Conservation (phyloP, 2,888 invertebrate genomes). For the Euzetes globulus region DNA sequence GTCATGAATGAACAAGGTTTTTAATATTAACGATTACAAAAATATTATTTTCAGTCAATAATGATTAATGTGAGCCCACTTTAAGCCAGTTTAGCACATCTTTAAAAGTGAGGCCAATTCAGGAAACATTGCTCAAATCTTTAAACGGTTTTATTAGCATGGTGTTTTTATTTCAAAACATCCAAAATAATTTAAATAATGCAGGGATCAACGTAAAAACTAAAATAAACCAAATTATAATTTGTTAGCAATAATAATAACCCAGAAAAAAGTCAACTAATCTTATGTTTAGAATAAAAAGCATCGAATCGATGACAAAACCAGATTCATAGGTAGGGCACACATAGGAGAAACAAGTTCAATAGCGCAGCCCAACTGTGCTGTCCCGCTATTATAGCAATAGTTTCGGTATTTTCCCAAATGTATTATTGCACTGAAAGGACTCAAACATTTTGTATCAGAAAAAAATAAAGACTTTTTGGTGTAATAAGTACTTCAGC, state of each 20-base stretch:
- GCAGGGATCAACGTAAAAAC: not conserved
- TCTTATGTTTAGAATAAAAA: not conserved
- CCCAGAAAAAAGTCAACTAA: not conserved
- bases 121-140: no score
- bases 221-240: not conserved
- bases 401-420: not conserved
- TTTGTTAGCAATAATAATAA: not conserved
- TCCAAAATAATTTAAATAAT: not conserved
- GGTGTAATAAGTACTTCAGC: not conserved
- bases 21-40: no score
- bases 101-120: no score
- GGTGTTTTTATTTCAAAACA: no score
- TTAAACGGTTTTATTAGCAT: no score
- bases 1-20: no score
- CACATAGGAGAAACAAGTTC: slow-evolving; percentile 14
- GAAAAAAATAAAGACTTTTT: not conserved
- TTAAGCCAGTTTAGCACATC: no score
- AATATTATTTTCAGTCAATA: no score
- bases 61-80: no score
- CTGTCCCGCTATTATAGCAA: not conserved
- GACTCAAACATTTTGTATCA: not conserved
- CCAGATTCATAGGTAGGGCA: not conserved
- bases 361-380: not conserved
- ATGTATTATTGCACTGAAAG: not conserved
- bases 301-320: not conserved